Conservation (phyloP, 1,140 invertebrate genomes). For the Parasteatoda tepidariorum region DNA sequence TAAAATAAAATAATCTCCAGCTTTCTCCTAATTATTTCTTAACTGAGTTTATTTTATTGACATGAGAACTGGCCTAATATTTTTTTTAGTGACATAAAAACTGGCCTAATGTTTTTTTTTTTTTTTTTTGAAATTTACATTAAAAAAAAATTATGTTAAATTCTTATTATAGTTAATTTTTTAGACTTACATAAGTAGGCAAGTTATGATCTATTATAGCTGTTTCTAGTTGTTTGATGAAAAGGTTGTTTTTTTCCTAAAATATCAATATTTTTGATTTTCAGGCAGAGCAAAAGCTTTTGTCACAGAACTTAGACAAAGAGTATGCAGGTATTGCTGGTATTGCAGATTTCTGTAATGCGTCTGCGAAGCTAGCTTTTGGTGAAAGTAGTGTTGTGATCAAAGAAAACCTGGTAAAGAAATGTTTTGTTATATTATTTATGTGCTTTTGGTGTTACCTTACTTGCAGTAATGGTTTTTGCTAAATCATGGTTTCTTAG, state of each 20-base stretch:
- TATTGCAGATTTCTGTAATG: slow-evolving; percentile 81
- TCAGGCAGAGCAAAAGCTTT: slow-evolving; percentile 83
- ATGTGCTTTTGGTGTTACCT: no score
- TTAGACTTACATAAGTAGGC: background rate
- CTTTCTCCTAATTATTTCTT: no score
- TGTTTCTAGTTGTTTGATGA: background rate
- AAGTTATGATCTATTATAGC: background rate
- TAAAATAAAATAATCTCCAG: no score
- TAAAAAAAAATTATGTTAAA: background rate
- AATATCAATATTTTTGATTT: background rate
- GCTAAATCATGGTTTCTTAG: no score
- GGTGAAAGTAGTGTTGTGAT: slow-evolving; percentile 83
- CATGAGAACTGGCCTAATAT: no score
- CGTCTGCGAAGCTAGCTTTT: slow-evolving; percentile 88
- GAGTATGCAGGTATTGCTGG: slow-evolving; percentile 97
- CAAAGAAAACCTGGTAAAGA: slow-evolving; percentile 81
- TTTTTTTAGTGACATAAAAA: no score
- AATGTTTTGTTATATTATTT: no score
- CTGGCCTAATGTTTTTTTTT: no score
- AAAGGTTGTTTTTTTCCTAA: background rate
- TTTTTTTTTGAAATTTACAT: background rate
- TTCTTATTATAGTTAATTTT: background rate
- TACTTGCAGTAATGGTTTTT: no score
- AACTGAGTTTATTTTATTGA: no score
- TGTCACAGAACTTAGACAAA: slow-evolving; percentile 84